phyloP scores from a whole-genome alignment of 2,113 vertebrate species.

The Microcebus ravelobensis region DNA sequence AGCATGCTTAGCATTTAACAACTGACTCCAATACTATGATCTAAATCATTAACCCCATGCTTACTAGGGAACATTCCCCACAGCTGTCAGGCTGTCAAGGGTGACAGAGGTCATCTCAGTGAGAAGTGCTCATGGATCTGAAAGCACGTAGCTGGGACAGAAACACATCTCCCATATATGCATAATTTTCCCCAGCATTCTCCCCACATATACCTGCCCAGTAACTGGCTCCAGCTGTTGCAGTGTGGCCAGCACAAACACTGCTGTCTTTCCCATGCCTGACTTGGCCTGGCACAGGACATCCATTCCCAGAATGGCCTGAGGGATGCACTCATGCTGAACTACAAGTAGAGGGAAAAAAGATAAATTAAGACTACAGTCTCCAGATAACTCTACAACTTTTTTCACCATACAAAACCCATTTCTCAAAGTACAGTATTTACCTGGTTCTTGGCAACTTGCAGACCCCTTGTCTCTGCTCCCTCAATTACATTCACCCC shows the following conservation, averaged over 20 bases:
- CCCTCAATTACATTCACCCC: neutral
- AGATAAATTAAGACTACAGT: neutral
- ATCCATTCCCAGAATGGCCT: constrained; percentile 92
- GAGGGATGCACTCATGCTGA: constrained; percentile 92
- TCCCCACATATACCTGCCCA: constrained; percentile 84
- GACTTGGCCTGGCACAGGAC: constrained; percentile 92
- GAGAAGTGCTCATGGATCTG: neutral
- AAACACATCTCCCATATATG: neutral
- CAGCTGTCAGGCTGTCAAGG: neutral
- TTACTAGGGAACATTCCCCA: neutral
- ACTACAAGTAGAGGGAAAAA: constrained; percentile 76
- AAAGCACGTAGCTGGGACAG: neutral
- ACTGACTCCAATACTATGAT: neutral
- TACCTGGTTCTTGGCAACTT: neutral
- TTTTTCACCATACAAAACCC: neutral
- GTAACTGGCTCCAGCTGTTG: constrained; percentile 90
- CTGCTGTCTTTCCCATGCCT: constrained; percentile 91
- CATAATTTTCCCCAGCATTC: neutral
- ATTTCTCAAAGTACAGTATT: neutral
- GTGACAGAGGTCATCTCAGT: neutral
- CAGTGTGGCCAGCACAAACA: constrained; percentile 90
- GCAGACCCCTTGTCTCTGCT: neutral
- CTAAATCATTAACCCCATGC: neutral
- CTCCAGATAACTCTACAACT: neutral
- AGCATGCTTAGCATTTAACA: neutral